Percentiles rank a stretch among this genome's conserved stretches.
Evolutionary conservation across 2,113 vertebrate species (phyloP).

Genomic region (Natator depressus): DNA sequence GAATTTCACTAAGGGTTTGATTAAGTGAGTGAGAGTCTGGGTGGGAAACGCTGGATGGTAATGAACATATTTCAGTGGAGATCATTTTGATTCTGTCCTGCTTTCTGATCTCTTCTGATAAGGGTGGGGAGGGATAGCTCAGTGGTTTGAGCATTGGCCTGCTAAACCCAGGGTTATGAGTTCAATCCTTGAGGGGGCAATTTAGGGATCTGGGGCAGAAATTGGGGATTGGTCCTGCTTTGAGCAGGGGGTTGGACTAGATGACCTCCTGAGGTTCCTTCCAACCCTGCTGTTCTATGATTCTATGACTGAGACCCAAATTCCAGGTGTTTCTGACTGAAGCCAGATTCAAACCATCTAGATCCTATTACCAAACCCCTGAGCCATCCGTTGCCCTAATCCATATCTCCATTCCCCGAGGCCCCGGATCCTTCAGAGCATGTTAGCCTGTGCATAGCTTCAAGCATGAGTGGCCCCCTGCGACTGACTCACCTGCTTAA

Average conservation of each 20-base stretch:
- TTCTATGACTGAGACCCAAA: not conserved
- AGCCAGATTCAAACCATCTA: not conserved
- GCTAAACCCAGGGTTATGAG: too few relatives aligned
- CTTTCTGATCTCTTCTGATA: not conserved
- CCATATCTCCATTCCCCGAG: not conserved
- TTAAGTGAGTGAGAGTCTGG: not conserved
- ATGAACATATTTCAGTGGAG: not conserved
- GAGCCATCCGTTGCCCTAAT: not conserved
- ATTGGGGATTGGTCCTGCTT: too few relatives aligned
- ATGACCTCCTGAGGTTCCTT: too few relatives aligned
- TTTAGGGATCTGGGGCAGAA: too few relatives aligned
- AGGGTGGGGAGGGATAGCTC: not conserved
- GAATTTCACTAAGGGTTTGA: not conserved
- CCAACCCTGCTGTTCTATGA: too few relatives aligned
- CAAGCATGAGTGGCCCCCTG: not conserved
- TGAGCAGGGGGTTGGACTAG: too few relatives aligned
- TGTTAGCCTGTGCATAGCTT: not conserved
- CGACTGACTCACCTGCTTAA: not conserved
- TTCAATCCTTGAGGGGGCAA: too few relatives aligned
- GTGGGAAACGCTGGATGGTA: not conserved
- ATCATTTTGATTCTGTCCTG: not conserved
- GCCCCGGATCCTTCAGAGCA: not conserved
- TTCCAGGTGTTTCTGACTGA: not conserved
- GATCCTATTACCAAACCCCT: not conserved
- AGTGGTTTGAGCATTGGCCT: too few relatives aligned